Evolutionary conservation across 1,140 invertebrate genomes (phyloP).

Genomic region (Drosophila punjabiensis): DNA sequence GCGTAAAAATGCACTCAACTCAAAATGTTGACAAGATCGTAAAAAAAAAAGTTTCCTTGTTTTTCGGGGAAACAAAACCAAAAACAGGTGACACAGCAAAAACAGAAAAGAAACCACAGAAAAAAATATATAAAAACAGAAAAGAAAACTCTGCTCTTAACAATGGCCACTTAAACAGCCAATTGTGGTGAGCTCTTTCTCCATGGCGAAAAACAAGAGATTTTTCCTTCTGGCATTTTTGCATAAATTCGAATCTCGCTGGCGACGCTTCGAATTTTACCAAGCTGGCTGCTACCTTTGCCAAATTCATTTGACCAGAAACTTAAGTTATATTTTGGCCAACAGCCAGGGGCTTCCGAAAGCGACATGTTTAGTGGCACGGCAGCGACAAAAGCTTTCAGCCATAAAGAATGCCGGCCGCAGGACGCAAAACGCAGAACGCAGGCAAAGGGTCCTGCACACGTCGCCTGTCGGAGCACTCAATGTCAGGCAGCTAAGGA

Average conservation of each 20-base stretch:
- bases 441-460: conserved; percentile 35
- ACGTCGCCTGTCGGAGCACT: conserved; percentile 80
- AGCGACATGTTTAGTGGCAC: conserved; percentile 78
- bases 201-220: conserved; percentile 48
- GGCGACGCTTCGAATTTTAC: conserved; percentile 37
- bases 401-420: conserved; percentile 74
- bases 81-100: conserved; percentile 80
- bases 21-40: conserved; percentile 82
- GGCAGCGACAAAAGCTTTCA: conserved; percentile 84
- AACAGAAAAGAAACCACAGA: conserved; percentile 21
- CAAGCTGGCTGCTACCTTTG: conserved; percentile 71
- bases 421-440: conserved; percentile 17
- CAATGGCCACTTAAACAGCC: conserved; percentile 77
- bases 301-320: conserved; percentile 85
- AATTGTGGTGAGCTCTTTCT: conserved; percentile 58
- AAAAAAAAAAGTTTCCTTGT: conserved; percentile 54
- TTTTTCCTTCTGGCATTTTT: conserved; percentile 66
- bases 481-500: conserved; percentile 68
- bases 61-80: conserved; percentile 8
- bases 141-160: conserved; percentile 35
- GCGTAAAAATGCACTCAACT: conserved; percentile 80
- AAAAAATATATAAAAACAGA: conserved; percentile 5
- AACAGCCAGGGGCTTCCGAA: conserved; percentile 49
- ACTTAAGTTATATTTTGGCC: conserved; percentile 85
- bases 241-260: conserved; percentile 70